These are phyloP conservation scores for Phylloscopus collybita DNA, from an alignment of 2,797 vertebrate species.

Conservation along the genomic window DNA sequence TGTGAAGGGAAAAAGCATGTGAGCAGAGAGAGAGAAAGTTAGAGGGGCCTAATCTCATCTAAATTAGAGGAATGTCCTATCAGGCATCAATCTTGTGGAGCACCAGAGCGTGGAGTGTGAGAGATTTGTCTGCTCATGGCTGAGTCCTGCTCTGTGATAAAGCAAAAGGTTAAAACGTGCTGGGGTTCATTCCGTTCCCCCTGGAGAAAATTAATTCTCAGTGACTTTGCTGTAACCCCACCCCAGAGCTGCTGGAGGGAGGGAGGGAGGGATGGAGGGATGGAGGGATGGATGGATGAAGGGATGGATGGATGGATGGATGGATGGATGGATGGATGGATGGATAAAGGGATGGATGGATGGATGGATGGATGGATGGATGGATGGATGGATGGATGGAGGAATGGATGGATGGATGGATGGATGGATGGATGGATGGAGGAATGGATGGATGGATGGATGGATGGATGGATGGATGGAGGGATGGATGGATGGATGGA, in stretches of 20 bases:
- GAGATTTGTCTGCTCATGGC: background rate
- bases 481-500: no score
- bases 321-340: no score
- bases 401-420: no score
- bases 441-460: no score
- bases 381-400: no score
- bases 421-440: no score
- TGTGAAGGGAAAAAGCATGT: background rate
- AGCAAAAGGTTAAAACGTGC: background rate
- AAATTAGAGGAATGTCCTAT: background rate
- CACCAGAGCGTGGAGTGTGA: background rate
- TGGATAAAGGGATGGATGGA: no score
- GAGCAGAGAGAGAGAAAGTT: background rate
- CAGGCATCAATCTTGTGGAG: background rate
- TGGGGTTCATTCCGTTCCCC: background rate
- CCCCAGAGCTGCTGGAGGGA: background rate
- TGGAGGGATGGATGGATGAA: background rate
- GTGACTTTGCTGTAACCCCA: background rate
- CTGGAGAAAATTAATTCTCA: background rate
- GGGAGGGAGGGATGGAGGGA: accelerated
- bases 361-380: accelerated
- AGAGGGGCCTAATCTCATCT: background rate
- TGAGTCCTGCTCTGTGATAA: background rate
- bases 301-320: accelerated
- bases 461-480: no score